Evolutionary conservation across 2,888 invertebrate species (phyloP), one percentile per base, ranked within the genome.

Genomic region (Epinotia bilunana): DNA sequence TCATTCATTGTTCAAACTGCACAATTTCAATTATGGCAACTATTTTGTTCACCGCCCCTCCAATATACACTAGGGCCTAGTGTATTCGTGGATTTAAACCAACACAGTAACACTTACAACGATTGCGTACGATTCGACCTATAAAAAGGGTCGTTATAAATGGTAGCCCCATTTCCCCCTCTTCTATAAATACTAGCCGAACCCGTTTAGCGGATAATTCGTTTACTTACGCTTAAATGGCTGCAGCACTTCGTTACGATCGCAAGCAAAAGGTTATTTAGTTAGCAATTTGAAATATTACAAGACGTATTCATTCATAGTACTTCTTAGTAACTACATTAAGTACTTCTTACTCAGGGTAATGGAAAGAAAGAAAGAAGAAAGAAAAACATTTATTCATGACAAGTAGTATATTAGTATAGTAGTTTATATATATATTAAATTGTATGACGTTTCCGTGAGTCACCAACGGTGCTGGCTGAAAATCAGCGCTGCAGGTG

Each of bases 181-280:
- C 57, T 53, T 63, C 81, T 85, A 86, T 83, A 80, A 84, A 85
- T 85, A 85, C 78, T 43, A 60, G 67, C 65, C 74, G 77, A 82
- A 77, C 80, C 73, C 83, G 77, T 71, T 78, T 84, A 83, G 85
- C 80, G 81, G 64, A 79, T 79, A 81, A 83, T 79, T 74, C 76
- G 78, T 79, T 85, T 85, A 84, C 72, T 84, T 76, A 82, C 83
- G 80, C 84, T 80, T 78, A 76, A 79, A 77, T 70, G 58, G 23
- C 53, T 60, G 57, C 74, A 58, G 61, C 39, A 39, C 67, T 28
- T 33, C 57, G n/a, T 63, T 58, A 69, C 62, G 46, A 53, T 55
- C 28, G 23, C 33, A 20, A 39, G 53, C 61, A 57, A 72, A 46
- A 69, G 28, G 58, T 7, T 58, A 23, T 58, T 53, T 65, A 65